Evolutionary conservation across 2,113 vertebrate species (phyloP).

Genomic region (Monopterus albus): DNA sequence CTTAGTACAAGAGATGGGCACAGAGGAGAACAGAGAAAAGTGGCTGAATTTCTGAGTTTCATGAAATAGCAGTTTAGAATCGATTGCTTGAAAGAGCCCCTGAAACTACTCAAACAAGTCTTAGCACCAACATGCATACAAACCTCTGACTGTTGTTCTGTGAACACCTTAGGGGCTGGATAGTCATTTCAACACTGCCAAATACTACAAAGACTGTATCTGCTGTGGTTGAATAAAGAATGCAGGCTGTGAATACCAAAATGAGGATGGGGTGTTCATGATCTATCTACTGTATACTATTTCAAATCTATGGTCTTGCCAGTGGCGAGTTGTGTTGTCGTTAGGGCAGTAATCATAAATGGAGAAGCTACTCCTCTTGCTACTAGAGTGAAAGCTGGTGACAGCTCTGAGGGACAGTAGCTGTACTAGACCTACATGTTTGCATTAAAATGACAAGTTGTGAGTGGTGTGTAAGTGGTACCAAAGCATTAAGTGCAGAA

Average conservation of each 20-base stretch:
- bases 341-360: neutral
- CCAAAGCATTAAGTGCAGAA: too few species aligned
- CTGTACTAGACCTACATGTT: too few species aligned
- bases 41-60: constrained; percentile 8
- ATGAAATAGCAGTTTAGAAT: neutral
- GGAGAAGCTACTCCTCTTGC: too few species aligned
- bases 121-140: neutral
- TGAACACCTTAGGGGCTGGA: neutral
- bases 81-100: neutral
- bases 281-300: neutral
- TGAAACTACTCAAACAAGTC: neutral
- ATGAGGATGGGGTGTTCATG: neutral
- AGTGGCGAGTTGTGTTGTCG: neutral
- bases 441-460: too few species aligned
- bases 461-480: too few species aligned
- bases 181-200: neutral
- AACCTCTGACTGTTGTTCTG: neutral
- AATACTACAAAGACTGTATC: neutral
- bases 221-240: neutral
- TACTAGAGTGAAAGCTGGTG: neutral
- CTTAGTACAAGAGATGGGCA: constrained; percentile 35
- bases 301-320: neutral
- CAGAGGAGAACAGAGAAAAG: constrained; percentile 4
- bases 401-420: neutral
- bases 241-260: neutral